Conservation (phyloP, 2,113 vertebrate genomes). For the Glaucidium brasilianum region DNA sequence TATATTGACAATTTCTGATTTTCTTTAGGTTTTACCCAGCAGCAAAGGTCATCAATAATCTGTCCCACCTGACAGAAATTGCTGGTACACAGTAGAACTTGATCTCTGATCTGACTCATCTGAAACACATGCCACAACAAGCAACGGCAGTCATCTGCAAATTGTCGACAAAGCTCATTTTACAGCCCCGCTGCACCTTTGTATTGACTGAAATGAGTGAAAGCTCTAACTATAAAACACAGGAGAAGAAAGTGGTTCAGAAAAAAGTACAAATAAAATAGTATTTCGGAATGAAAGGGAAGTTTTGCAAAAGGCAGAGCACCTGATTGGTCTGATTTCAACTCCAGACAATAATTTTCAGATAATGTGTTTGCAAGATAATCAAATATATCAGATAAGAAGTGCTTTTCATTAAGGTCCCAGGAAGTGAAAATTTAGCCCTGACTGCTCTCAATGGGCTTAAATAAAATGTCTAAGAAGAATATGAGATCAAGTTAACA, state of each 20-base stretch:
- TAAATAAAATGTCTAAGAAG: background rate
- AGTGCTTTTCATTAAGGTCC: background rate
- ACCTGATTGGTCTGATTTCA: background rate
- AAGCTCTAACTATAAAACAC: background rate
- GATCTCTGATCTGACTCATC: background rate
- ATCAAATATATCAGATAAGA: background rate
- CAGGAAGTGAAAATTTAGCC: background rate
- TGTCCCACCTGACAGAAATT: background rate
- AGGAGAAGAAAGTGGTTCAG: background rate
- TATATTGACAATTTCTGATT: background rate
- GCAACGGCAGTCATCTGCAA: fast-evolving
- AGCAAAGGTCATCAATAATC: background rate
- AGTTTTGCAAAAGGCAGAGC: background rate
- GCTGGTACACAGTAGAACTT: background rate
- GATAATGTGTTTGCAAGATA: background rate
- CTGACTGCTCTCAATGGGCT: background rate
- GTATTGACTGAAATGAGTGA: background rate
- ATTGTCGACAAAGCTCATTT: background rate
- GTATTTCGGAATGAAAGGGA: background rate
- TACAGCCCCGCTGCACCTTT: background rate
- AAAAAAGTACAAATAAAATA: background rate
- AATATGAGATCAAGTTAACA: background rate
- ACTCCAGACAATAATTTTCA: conserved; percentile 5
- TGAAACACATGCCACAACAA: background rate
- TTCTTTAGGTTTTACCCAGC: background rate